Evolutionary conservation across 2,797 vertebrate genomes (phyloP).

Genomic region (Hapalemur alaotrensis): DNA sequence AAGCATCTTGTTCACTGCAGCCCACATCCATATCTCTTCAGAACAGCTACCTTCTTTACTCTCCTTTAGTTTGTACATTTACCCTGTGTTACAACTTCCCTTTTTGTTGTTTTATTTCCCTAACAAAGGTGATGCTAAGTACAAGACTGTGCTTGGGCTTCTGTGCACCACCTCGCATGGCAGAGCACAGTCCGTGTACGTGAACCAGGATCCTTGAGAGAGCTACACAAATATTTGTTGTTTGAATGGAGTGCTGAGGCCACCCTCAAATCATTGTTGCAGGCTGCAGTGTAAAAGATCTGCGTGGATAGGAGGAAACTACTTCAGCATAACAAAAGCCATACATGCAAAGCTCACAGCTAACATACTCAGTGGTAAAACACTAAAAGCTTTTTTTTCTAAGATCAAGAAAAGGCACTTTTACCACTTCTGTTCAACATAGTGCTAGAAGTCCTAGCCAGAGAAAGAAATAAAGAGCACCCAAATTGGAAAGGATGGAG

Average conservation of each 20-base stretch:
- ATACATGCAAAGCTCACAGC: neutral
- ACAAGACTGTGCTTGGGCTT: neutral
- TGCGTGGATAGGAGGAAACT: neutral
- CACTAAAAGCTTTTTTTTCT: neutral
- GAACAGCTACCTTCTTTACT: neutral
- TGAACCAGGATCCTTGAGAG: no score
- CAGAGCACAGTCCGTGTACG: neutral
- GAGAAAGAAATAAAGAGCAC: neutral
- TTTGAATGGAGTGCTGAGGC: neutral
- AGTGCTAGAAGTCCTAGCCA: neutral
- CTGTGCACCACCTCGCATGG: neutral
- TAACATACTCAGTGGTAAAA: neutral
- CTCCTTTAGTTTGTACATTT: neutral
- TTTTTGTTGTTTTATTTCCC: neutral
- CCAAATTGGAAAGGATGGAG: neutral
- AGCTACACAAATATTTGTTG: neutral
- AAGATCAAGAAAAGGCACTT: neutral
- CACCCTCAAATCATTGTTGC: neutral
- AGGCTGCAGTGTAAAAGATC: neutral
- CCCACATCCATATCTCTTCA: neutral
- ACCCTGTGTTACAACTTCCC: neutral
- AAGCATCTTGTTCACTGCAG: neutral
- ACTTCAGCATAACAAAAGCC: neutral
- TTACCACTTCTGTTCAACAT: neutral
- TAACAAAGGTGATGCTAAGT: neutral